Evolutionary conservation across 2,888 invertebrate genomes (phyloP), one percentile per base, ranked within the genome.

Genomic region (Drosophila affinis): DNA sequence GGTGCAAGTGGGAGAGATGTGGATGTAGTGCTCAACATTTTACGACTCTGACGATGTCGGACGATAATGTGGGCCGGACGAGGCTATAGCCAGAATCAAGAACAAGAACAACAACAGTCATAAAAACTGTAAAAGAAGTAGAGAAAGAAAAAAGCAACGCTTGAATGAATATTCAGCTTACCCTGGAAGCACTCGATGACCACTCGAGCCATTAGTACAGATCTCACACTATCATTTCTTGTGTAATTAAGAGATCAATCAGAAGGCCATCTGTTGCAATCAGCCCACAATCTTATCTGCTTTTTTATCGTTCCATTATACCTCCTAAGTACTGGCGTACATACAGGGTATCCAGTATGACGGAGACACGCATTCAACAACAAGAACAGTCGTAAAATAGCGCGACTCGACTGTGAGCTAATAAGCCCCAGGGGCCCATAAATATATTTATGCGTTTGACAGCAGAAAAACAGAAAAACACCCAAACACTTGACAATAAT

Each of bases 401-500:
- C 84, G 76, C 74, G 78, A 61, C 76, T 75, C 75, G 55, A 65
- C 71, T 55, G 72, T 56, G 68, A 67, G 61, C 72, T 68, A 77
- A 64, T 68, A 76, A 58, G 73, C 54, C 57, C 44, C 39, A 3
- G 39, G 68, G 54, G 62, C 51, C 57, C 76, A 79, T 68, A 73
- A 70, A 81, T 65, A 69, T 73, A 60, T 63, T 71, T 72, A 72
- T 76, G 59, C 59, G 70, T 70, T 79, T 68, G 27, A 44, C 59
- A 55, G 49, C 70, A 63, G 51, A 57, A 60, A 27, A 56, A 46
- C n/a, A 59, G 17, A 46, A 32, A 46, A 63, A 58, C 54, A 49
- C 59, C 67, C 61, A 61, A 73, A 69, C 77, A 73, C 78, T 79
- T 73, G 86, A 65, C 82, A 72, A 74, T 72, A 79, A 86, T 78